These are phyloP conservation scores for Tipula helvola DNA, from an alignment of 2,888 invertebrate genomes.

Conservation along the genomic window DNA sequence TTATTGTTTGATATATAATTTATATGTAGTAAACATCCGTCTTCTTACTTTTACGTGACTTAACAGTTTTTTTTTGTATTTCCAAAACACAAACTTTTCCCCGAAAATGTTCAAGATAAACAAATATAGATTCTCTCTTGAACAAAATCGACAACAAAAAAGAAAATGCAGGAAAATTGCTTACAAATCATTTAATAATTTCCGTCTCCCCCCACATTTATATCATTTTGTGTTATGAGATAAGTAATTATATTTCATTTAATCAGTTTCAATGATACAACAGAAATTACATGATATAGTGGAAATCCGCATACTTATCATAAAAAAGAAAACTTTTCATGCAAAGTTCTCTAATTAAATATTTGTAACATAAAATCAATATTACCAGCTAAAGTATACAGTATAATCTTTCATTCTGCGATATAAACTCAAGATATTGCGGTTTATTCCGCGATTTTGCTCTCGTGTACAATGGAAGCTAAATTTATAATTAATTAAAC, in stretches of 20 bases:
- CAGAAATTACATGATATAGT: not conserved
- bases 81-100: not conserved
- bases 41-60: not conserved
- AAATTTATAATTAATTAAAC: not conserved
- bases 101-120: not conserved
- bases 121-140: not conserved
- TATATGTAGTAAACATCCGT: not conserved
- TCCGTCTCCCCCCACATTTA: not conserved
- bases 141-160: not conserved
- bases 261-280: constrained; percentile 4
- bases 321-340: not conserved
- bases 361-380: not conserved
- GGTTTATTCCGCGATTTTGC: not conserved
- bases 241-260: not conserved
- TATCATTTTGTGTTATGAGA: not conserved
- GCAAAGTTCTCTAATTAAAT: not conserved
- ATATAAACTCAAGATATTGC: not conserved
- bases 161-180: not conserved
- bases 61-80: not conserved
- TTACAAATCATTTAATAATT: constrained; percentile 4
- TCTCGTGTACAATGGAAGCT: not conserved
- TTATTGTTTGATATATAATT: not conserved
- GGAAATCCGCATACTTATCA: not conserved
- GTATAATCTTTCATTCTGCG: not conserved
- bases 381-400: not conserved